Evolutionary conservation across 2,113 vertebrate species (phyloP).

Genomic region (Hippocampus comes): DNA sequence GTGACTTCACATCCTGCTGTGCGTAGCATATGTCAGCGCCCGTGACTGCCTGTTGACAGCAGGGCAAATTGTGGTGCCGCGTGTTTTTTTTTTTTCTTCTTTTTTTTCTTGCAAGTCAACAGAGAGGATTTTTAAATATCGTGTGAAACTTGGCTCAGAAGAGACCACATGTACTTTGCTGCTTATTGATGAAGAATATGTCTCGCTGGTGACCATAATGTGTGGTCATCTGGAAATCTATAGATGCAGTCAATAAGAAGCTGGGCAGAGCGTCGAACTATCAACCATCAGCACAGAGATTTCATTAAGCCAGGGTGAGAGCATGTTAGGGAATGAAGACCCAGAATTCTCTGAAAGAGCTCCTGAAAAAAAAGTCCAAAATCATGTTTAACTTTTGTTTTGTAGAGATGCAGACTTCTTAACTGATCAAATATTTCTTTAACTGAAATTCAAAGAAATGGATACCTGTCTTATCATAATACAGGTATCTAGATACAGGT

Average conservation of each 20-base stretch:
- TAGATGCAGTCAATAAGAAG: background rate
- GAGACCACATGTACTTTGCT: background rate
- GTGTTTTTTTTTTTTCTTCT: background rate
- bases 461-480: no score
- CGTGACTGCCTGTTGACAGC: slow-evolving; percentile 34
- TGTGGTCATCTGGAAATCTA: background rate
- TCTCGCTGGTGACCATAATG: background rate
- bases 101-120: background rate
- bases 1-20: slow-evolving; percentile 45
- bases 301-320: background rate
- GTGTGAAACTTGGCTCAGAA: background rate
- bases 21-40: slow-evolving; percentile 60
- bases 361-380: background rate
- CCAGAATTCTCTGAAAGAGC: background rate
- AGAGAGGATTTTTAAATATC: background rate
- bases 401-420: no score
- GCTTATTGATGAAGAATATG: background rate
- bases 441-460: no score
- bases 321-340: no score
- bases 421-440: no score
- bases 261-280: background rate
- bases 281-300: background rate
- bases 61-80: slow-evolving; percentile 19
- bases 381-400: background rate
- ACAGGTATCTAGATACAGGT: no score